A percentile compares a stretch with the other conserved stretches of the same genome.
Conservation (phyloP, 2,113 vertebrate genomes). For the Ctenomys sociabilis region DNA sequence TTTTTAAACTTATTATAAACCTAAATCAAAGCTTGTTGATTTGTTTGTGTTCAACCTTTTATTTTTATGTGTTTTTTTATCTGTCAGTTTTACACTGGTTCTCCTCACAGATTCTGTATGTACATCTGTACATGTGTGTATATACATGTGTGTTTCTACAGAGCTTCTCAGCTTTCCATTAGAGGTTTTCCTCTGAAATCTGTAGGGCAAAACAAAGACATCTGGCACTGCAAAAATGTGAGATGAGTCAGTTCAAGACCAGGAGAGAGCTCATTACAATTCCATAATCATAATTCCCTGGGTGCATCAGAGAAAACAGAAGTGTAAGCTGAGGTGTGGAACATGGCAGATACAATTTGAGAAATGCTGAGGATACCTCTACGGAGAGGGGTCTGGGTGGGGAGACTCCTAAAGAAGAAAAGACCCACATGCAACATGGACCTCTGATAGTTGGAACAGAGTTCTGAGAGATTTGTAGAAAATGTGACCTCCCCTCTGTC, state of each 20-base stretch:
- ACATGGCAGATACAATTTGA: fast-evolving
- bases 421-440: background rate
- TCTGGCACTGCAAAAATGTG: background rate
- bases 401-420: background rate
- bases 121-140: background rate
- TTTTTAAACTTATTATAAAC: background rate
- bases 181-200: background rate
- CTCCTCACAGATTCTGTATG: background rate
- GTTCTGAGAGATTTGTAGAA: no score
- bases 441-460: no score
- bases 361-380: background rate
- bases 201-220: background rate
- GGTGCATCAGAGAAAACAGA: background rate
- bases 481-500: background rate
- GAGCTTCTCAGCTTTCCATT: background rate
- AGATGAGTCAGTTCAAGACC: background rate
- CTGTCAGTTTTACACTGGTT: background rate
- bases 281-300: background rate
- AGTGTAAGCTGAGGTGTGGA: background rate
- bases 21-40: background rate
- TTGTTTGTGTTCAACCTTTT: background rate
- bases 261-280: background rate
- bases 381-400: fast-evolving
- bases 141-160: background rate
- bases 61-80: background rate